A percentile compares a stretch with the other conserved stretches of the same genome.
phyloP scores from a whole-genome alignment of 2,888 invertebrate genomes.

The Leptopilina myrica region DNA sequence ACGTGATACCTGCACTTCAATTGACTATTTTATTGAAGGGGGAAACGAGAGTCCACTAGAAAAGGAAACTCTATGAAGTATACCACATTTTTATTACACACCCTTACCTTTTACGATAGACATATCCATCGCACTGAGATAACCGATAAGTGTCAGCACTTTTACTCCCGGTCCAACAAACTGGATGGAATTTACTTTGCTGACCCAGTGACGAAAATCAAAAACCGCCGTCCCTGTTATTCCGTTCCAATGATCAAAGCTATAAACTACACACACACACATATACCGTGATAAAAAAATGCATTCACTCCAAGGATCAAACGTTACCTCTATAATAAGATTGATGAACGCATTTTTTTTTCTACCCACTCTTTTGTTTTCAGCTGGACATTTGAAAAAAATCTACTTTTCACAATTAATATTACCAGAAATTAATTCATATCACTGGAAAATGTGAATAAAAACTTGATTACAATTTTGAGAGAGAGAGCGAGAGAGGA shows the following conservation, averaged over 20 bases:
- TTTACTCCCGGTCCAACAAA: constrained; percentile 13
- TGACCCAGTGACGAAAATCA: constrained; percentile 25
- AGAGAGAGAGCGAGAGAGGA: too few relatives aligned
- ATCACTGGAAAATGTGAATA: too few relatives aligned
- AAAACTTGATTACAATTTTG: too few relatives aligned
- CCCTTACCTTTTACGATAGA: constrained; percentile 20
- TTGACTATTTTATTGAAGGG: constrained; percentile 10
- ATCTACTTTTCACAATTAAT: too few relatives aligned
- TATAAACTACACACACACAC: background rate
- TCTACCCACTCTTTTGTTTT: too few relatives aligned
- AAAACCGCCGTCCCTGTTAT: constrained; percentile 14
- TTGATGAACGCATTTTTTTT: background rate
- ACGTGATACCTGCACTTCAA: constrained; percentile 19
- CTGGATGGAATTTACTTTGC: constrained; percentile 39
- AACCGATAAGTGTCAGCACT: constrained; percentile 32
- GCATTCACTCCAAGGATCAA: background rate
- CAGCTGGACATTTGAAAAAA: too few relatives aligned
- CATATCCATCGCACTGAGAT: constrained; percentile 23
- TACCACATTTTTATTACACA: constrained; percentile 26
- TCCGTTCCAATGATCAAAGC: constrained; percentile 7
- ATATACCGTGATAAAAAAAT: background rate
- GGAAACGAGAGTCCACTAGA: constrained; percentile 7
- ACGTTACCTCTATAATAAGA: background rate
- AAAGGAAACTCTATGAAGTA: constrained; percentile 7
- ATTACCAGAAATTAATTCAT: too few relatives aligned